phyloP scores from a whole-genome alignment of 2,797 vertebrate genomes.

The Mionectes olivaceus region DNA sequence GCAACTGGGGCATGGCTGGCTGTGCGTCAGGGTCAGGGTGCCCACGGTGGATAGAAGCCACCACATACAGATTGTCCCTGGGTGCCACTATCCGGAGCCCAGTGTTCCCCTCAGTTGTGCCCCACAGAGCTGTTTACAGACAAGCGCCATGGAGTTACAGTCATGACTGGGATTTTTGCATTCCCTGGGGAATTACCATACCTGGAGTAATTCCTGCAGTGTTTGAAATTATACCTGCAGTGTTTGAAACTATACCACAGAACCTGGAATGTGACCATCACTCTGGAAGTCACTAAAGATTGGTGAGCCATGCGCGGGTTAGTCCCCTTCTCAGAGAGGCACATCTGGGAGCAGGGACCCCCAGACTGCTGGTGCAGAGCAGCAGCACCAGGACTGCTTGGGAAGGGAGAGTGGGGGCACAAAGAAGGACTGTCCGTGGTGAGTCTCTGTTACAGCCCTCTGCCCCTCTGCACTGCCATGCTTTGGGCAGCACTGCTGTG shows the following conservation, averaged over 20 bases:
- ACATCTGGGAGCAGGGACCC: accelerated
- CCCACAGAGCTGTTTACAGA: background rate
- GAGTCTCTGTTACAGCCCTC: background rate
- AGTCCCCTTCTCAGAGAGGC: background rate
- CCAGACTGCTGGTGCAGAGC: background rate
- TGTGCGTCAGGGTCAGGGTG: accelerated
- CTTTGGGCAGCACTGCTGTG: background rate
- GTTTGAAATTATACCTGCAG: background rate
- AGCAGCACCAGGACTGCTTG: accelerated
- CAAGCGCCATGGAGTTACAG: background rate
- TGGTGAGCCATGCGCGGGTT: accelerated
- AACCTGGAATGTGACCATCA: background rate
- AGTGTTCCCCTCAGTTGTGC: accelerated
- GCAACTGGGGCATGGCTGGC: background rate
- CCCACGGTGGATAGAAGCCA: background rate
- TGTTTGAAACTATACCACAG: background rate
- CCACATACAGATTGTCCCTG: accelerated
- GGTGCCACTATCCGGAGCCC: background rate
- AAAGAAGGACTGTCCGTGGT: background rate
- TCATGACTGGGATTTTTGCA: background rate
- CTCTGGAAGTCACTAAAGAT: accelerated
- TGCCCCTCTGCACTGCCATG: background rate
- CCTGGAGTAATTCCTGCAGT: background rate
- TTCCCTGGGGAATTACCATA: background rate
- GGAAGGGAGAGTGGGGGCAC: accelerated